Evolutionary conservation across 2,797 vertebrate genomes (phyloP).

Genomic region (Neoniphon sammara): DNA sequence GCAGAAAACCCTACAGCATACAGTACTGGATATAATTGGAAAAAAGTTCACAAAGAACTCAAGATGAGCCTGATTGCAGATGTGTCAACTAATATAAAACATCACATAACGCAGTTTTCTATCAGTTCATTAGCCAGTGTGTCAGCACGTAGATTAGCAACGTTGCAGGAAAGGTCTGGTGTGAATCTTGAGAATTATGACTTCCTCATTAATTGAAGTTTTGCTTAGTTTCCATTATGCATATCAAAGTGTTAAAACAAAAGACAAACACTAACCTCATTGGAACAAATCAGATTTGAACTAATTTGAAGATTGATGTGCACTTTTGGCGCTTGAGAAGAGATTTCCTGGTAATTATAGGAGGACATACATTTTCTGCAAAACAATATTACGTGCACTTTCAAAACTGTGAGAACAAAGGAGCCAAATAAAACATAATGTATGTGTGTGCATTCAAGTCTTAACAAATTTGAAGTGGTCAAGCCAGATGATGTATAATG

Average conservation of each 20-base stretch:
- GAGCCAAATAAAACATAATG: slow-evolving; percentile 53
- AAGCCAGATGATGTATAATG: slow-evolving; percentile 91
- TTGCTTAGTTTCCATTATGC: slow-evolving; percentile 50
- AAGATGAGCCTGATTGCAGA: slow-evolving; percentile 70
- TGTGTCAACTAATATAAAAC: slow-evolving; percentile 74
- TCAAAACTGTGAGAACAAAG: slow-evolving; percentile 61
- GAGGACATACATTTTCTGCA: slow-evolving; percentile 52
- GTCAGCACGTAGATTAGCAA: slow-evolving; percentile 70
- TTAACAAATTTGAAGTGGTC: slow-evolving; percentile 90
- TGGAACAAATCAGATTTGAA: slow-evolving; percentile 38
- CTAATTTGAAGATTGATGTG: slow-evolving; percentile 41
- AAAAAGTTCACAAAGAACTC: slow-evolving; percentile 74
- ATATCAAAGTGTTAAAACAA: slow-evolving; percentile 46
- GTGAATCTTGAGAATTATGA: slow-evolving; percentile 53
- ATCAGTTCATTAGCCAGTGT: slow-evolving; percentile 67
- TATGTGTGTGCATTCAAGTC: slow-evolving; percentile 81
- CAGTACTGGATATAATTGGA: slow-evolving; percentile 72
- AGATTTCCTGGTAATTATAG: slow-evolving; percentile 49
- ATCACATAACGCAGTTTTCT: slow-evolving; percentile 67
- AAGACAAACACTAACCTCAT: slow-evolving; percentile 41
- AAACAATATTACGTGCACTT: slow-evolving; percentile 30
- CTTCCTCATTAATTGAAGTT: slow-evolving; percentile 61
- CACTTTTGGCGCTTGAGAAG: slow-evolving; percentile 43
- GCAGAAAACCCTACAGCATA: slow-evolving; percentile 53
- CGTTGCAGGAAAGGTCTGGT: slow-evolving; percentile 51